Conservation (phyloP, 2,113 vertebrate genomes). For the Ctenodactylus gundi region DNA sequence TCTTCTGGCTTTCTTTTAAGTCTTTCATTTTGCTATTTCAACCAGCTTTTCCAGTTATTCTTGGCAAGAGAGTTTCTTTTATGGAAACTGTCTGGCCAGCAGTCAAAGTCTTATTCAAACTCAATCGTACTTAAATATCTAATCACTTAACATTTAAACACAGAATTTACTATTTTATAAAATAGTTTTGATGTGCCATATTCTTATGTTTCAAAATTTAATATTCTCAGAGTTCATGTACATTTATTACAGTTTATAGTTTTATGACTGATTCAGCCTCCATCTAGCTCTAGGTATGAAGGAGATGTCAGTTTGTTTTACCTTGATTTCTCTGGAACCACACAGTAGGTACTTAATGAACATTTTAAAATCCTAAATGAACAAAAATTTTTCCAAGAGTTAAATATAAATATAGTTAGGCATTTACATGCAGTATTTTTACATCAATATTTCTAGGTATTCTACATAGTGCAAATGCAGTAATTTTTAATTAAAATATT, state of each 20-base stretch:
- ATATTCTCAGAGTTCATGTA: not conserved
- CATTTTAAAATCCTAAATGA: not conserved
- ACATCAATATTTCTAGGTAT: not conserved
- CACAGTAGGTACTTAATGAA: not conserved
- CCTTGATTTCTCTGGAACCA: not conserved
- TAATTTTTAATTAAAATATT: not conserved
- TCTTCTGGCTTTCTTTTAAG: not conserved
- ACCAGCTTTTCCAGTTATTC: not conserved
- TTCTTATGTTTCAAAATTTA: not conserved
- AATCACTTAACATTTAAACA: not conserved
- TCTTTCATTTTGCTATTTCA: not conserved
- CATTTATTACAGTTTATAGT: not conserved
- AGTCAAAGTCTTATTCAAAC: not conserved
- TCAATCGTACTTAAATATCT: not conserved
- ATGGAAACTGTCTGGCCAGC: not conserved
- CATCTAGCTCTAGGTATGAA: not conserved
- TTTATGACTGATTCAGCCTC: not conserved
- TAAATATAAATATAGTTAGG: not conserved
- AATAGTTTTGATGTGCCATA: not conserved
- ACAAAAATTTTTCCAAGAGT: not conserved
- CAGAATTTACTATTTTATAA: not conserved
- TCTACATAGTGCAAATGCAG: not conserved
- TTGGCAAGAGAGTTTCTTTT: not conserved
- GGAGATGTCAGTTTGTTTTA: not conserved
- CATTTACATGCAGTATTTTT: slow-evolving; percentile 2